phyloP scores from a whole-genome alignment of 2,797 vertebrate species.

The Australoheros facetus region DNA sequence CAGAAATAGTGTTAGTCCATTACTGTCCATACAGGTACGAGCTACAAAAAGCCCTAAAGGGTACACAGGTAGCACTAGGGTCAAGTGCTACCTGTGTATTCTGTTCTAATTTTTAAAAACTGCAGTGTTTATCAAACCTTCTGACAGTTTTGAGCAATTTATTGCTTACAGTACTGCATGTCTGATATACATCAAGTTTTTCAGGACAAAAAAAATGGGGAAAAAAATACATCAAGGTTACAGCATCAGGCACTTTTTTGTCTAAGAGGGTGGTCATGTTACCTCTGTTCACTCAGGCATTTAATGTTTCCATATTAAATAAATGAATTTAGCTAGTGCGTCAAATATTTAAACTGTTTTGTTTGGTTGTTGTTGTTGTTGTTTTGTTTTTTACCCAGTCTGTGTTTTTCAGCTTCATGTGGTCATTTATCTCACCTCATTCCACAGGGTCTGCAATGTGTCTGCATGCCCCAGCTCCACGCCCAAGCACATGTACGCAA shows the following conservation, averaged over 20 bases:
- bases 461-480: slow-evolving; percentile 48
- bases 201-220: no score
- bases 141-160: no score
- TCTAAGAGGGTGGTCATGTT: background rate
- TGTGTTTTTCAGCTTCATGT: background rate
- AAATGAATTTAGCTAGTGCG: background rate
- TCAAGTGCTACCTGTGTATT: no score
- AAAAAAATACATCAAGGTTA: no score
- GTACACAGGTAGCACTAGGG: background rate
- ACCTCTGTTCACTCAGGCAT: background rate
- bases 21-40: background rate
- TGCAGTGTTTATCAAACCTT: no score
- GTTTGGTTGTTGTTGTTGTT: background rate
- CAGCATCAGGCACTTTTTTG: background rate
- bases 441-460: slow-evolving; percentile 42
- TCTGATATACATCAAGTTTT: no score
- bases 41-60: background rate
- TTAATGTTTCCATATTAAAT: background rate
- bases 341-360: background rate
- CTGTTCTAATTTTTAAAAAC: no score
- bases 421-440: slow-evolving; percentile 27
- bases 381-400: background rate
- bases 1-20: no score
- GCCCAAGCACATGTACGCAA: slow-evolving; percentile 69
- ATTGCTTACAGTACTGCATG: no score